These are phyloP conservation scores for Beaufortia kweichowensis DNA, from an alignment of 2,113 vertebrate genomes.

Conservation along the genomic window DNA sequence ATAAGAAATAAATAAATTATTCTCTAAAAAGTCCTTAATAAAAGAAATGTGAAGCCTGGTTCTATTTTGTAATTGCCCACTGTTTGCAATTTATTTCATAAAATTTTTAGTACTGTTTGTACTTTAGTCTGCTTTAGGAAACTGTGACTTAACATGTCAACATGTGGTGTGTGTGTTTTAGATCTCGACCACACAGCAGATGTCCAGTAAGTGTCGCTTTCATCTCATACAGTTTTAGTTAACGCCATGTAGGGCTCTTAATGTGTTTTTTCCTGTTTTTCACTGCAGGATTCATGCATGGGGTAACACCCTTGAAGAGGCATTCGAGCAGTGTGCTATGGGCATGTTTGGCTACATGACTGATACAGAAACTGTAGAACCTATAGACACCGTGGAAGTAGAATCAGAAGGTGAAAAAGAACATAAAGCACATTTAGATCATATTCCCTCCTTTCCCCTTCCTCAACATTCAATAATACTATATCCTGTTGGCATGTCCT, in stretches of 20 bases:
- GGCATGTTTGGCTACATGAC: constrained; percentile 99
- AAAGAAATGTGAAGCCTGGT: too few species aligned
- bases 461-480: too few species aligned
- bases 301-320: constrained; percentile 90
- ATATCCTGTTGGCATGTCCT: too few species aligned
- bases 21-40: too few species aligned
- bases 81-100: neutral
- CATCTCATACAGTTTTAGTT: too few species aligned
- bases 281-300: constrained; percentile 87
- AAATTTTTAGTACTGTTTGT: too few species aligned
- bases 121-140: too few species aligned
- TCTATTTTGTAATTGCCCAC: too few species aligned
- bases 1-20: too few species aligned
- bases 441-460: neutral
- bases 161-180: constrained; percentile 63
- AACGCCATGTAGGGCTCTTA: too few species aligned
- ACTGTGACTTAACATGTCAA: too few species aligned
- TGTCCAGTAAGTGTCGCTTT: constrained; percentile 87
- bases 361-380: constrained; percentile 91
- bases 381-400: constrained; percentile 83
- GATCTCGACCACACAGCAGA: constrained; percentile 98
- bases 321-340: constrained; percentile 95
- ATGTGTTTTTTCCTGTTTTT: neutral
- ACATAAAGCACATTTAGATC: neutral
- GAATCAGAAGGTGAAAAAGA: constrained; percentile 82